Conservation (phyloP, 2,888 invertebrate genomes). For the Apamea sordens region DNA sequence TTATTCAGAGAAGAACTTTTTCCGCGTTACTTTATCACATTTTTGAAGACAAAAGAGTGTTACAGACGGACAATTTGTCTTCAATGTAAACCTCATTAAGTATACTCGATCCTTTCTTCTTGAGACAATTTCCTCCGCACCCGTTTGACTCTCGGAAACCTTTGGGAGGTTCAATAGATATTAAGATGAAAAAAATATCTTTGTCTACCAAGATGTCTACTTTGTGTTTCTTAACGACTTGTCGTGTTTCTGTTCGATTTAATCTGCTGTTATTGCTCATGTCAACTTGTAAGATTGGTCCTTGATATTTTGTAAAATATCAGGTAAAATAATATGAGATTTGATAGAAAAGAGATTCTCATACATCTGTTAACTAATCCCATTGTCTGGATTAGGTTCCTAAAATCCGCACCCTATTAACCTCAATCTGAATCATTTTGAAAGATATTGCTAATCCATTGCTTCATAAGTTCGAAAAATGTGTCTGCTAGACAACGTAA, state of each 20-base stretch:
- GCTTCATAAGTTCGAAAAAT: no score
- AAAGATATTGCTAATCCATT: no score
- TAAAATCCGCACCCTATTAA: background rate
- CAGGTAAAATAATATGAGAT: background rate
- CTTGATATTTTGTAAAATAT: background rate
- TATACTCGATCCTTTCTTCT: conserved; percentile 55
- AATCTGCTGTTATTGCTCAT: conserved; percentile 2
- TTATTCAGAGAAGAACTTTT: conserved; percentile 27
- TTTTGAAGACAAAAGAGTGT: conserved; percentile 52
- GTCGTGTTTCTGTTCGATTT: conserved; percentile 6
- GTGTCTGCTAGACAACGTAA: no score
- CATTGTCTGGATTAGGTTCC: background rate
- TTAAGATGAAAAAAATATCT: conserved; percentile 31
- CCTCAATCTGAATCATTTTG: no score
- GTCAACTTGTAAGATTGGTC: background rate
- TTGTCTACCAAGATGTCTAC: conserved; percentile 5
- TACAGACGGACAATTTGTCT: conserved; percentile 61
- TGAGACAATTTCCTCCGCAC: conserved; percentile 47
- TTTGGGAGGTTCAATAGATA: conserved; percentile 35
- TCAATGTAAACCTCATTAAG: conserved; percentile 63
- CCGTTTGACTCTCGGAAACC: conserved; percentile 34
- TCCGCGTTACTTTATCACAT: conserved; percentile 51
- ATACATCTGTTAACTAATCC: background rate
- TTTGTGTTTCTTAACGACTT: background rate
- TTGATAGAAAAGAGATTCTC: background rate